A percentile compares a stretch with the other conserved stretches of the same genome.
These are phyloP conservation scores for Drosophila ercepeae DNA, from an alignment of 1,140 invertebrate genomes.

Conservation along the genomic window DNA sequence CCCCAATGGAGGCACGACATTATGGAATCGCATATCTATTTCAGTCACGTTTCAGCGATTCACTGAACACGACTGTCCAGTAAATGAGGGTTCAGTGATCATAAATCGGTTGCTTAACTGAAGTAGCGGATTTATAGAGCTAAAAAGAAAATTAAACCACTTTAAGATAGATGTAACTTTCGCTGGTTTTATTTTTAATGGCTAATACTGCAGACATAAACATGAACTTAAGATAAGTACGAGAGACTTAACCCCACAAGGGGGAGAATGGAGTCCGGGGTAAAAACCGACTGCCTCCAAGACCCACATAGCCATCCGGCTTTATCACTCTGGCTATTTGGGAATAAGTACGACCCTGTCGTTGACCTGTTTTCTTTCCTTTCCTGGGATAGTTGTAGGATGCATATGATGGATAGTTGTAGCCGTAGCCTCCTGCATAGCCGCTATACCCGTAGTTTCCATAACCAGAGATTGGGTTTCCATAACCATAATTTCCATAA, in stretches of 20 bases:
- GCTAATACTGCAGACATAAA: conserved; percentile 33
- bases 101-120: conserved; percentile 28
- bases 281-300: conserved; percentile 50
- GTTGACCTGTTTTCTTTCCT: conserved; percentile 22
- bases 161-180: conserved; percentile 21
- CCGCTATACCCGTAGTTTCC: background rate
- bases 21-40: conserved; percentile 26
- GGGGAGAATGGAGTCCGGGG: conserved; percentile 33
- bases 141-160: conserved; percentile 5
- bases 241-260: conserved; percentile 50
- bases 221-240: background rate
- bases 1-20: conserved; percentile 17
- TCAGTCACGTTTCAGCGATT: conserved; percentile 49
- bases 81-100: conserved; percentile 27
- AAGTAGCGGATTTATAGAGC: conserved; percentile 6
- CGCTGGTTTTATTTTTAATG: conserved; percentile 23
- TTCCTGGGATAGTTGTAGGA: background rate
- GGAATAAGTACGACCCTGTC: conserved; percentile 63
- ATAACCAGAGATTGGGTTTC: conserved; percentile 26
- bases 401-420: conserved; percentile 8
- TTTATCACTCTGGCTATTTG: conserved; percentile 47
- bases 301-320: conserved; percentile 49
- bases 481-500: conserved; percentile 26
- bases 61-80: conserved; percentile 16
- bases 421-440: conserved; percentile 14